phyloP scores from a whole-genome alignment of 2,113 vertebrate genomes.

The Pseudopodoces humilis region DNA sequence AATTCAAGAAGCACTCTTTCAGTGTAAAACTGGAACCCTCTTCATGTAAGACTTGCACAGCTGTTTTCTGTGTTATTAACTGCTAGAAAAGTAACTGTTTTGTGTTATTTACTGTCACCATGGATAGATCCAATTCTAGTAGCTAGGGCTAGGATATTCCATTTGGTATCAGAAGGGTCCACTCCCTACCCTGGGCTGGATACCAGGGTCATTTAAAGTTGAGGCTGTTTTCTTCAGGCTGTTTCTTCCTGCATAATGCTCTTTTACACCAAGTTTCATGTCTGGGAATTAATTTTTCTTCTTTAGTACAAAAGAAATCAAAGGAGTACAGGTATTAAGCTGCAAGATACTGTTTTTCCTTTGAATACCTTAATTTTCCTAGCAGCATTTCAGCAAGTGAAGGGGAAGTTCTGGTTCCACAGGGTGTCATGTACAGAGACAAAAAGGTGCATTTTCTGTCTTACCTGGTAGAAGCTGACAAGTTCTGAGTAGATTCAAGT shows the following conservation, averaged over 20 bases:
- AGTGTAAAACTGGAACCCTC: constrained; percentile 62
- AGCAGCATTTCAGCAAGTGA: background rate
- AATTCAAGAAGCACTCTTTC: constrained; percentile 82
- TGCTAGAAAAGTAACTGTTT: background rate
- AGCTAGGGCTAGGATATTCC: background rate
- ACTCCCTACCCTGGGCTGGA: background rate
- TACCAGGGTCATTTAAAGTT: background rate
- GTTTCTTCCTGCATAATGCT: background rate
- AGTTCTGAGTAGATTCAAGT: background rate
- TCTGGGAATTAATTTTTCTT: background rate
- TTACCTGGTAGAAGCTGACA: background rate
- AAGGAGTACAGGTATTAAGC: background rate
- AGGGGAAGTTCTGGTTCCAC: background rate
- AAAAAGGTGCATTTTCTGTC: background rate
- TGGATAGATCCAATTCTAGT: background rate
- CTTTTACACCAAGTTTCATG: background rate
- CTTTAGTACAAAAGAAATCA: background rate
- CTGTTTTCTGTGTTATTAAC: background rate
- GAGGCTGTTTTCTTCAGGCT: background rate
- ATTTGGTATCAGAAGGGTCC: background rate
- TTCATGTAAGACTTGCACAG: constrained; percentile 66
- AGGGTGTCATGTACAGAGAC: background rate
- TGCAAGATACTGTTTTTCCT: background rate
- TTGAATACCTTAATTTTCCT: background rate
- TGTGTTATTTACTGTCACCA: background rate